Conservation (phyloP, 2,113 vertebrate species). For the Brienomyrus brachyistius region DNA sequence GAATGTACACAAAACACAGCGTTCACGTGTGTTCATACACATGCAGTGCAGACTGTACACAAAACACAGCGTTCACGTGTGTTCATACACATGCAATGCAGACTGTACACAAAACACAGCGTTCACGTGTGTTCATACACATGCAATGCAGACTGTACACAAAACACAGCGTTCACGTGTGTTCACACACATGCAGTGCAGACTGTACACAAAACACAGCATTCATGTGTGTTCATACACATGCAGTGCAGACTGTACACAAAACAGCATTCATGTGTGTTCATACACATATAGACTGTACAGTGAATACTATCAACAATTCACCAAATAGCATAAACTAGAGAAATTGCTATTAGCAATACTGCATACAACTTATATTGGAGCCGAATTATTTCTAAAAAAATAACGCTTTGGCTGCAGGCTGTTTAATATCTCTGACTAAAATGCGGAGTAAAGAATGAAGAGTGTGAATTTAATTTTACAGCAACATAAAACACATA, state of each 20-base stretch:
- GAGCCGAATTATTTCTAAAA: neutral
- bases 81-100: too few relatives aligned
- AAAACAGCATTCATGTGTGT: neutral
- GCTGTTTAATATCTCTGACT: neutral
- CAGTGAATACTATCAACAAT: neutral
- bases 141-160: neutral
- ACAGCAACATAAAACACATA: constrained; percentile 2
- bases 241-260: too few relatives aligned
- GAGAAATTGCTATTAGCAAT: neutral
- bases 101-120: neutral
- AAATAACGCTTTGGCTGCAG: neutral
- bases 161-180: neutral
- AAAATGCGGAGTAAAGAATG: neutral
- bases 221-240: too few relatives aligned
- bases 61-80: neutral
- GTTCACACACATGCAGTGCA: too few relatives aligned
- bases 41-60: neutral
- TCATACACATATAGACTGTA: too few relatives aligned
- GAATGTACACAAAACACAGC: too few relatives aligned
- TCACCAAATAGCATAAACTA: neutral
- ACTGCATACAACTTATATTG: neutral
- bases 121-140: too few relatives aligned
- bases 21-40: too few relatives aligned
- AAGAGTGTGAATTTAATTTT: neutral
- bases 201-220: too few relatives aligned